phyloP scores from a whole-genome alignment of 2,888 invertebrate genomes.

The Coelinius sp. region DNA sequence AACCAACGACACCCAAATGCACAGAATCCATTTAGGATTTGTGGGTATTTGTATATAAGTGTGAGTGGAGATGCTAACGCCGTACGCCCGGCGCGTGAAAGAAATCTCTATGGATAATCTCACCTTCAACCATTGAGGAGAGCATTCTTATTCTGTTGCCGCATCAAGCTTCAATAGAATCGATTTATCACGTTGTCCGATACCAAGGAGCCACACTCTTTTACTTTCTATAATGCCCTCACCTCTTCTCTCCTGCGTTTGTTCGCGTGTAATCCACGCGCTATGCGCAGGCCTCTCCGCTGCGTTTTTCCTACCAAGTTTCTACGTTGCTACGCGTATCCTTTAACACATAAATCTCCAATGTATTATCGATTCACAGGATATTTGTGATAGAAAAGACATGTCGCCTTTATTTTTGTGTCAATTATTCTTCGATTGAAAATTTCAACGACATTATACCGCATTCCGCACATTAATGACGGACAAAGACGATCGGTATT shows the following conservation, averaged over 20 bases:
- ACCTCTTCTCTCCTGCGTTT: neutral
- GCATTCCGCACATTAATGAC: neutral
- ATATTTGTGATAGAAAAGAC: neutral
- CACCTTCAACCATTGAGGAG: slow-evolving; percentile 46
- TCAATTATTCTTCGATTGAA: neutral
- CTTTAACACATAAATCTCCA: neutral
- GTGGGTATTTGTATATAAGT: neutral
- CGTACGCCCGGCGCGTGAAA: slow-evolving; percentile 49
- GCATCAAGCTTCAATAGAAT: slow-evolving; percentile 62
- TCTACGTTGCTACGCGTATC: neutral
- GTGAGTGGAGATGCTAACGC: neutral
- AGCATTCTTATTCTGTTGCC: slow-evolving; percentile 62
- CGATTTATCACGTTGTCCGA: slow-evolving; percentile 59
- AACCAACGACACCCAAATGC: neutral
- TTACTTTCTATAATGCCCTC: slow-evolving; percentile 14
- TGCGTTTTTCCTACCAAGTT: neutral
- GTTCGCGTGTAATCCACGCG: slow-evolving; percentile 36
- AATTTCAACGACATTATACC: neutral
- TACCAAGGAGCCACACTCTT: neutral
- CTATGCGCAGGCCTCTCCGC: neutral
- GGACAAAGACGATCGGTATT: neutral
- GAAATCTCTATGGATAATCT: slow-evolving; percentile 66
- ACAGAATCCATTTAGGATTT: neutral
- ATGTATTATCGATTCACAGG: slow-evolving; percentile 13
- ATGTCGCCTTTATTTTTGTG: neutral